Evolutionary conservation across 2,888 invertebrate genomes (phyloP), one percentile per base, ranked within the genome.

Genomic region (Diplolepis rosae): DNA sequence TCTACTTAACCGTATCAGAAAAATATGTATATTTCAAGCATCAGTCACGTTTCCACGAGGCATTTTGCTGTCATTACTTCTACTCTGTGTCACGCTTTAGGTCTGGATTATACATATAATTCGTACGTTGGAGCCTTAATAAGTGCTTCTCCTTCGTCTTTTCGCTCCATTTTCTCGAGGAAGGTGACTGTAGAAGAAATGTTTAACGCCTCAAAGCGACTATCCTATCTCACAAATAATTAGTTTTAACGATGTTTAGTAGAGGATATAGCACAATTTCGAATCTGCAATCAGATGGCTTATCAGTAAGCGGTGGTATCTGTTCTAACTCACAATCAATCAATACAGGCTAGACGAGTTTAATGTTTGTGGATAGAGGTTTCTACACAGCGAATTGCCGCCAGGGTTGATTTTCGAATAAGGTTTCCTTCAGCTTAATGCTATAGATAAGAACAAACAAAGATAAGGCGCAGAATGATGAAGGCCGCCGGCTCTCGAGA

Each of bases 41-140:
- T 27, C n/a, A 71, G 35, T 67, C 51, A 54, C 45, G 66, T 52
- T 48, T 45, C 2, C 6, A 15, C n/a, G 27, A 15, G 18, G 77
- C 80, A 81, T 84, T 82, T 84, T 84, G 81, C 84, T 84, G 82
- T 85, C 84, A 87, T 87, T 85, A 86, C 83, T 84, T 83, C 83
- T 83, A 79, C 79, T 78, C 79, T 75, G 73, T 75, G 77, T 75
- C 71, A 73, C 72, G 67, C 67, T 65, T 52, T 56, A 71, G n/a
- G 61, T 52, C 56, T 73, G 72, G 74, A 78, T 84, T 82, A 77
- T n/a, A n/a, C n/a, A n/a, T n/a, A n/a, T 82, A 87, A 85, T 85
- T 83, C 82, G 80, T 83, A 81, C 80, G 82, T 84, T 79, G 80
- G 67, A 74, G 78, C 73, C 68, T 85, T 86, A 86, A 86, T 84